These are phyloP conservation scores for Drosophila leontia DNA, from an alignment of 1,140 invertebrate species.

Conservation along the genomic window DNA sequence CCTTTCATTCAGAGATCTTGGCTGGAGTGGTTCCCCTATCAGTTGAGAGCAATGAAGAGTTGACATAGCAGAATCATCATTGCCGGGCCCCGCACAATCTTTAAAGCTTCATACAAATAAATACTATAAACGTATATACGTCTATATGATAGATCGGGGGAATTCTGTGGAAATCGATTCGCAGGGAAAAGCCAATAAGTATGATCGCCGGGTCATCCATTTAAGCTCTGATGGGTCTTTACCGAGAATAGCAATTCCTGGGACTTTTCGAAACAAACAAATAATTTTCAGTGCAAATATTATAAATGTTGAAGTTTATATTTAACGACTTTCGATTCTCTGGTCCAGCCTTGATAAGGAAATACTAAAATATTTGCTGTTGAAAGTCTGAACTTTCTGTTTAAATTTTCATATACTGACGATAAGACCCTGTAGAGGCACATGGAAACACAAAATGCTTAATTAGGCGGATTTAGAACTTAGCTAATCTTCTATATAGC, in stretches of 20 bases:
- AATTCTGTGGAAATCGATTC: conserved; percentile 33
- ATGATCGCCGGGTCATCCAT: conserved; percentile 6
- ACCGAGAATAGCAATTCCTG: conserved; percentile 11
- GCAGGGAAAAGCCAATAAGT: conserved; percentile 14
- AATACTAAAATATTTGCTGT: conserved; percentile 36
- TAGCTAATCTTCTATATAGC: conserved; percentile 33
- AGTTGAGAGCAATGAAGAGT: conserved; percentile 40
- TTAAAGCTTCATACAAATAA: conserved; percentile 12
- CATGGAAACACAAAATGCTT: conserved; percentile 49
- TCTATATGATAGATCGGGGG: conserved; percentile 21
- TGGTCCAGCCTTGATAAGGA: conserved; percentile 45
- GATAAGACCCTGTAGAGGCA: conserved; percentile 36
- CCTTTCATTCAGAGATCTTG: conserved; percentile 50
- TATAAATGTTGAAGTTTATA: conserved; percentile 8
- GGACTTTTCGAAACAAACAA: neutral
- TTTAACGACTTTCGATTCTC: conserved; percentile 30
- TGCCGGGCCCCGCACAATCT: conserved; percentile 12
- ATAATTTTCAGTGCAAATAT: conserved; percentile 21
- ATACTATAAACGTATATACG: neutral
- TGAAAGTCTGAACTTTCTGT: conserved; percentile 28
- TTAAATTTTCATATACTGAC: conserved; percentile 40
- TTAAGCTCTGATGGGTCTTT: conserved; percentile 2
- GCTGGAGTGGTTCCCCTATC: conserved; percentile 48
- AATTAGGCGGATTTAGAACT: conserved; percentile 38
- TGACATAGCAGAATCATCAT: conserved; percentile 41